A percentile compares a stretch with the other conserved stretches of the same genome.
These are phyloP conservation scores for Vicugna pacos DNA, from an alignment of 2,113 vertebrate genomes.

Conservation along the genomic window DNA sequence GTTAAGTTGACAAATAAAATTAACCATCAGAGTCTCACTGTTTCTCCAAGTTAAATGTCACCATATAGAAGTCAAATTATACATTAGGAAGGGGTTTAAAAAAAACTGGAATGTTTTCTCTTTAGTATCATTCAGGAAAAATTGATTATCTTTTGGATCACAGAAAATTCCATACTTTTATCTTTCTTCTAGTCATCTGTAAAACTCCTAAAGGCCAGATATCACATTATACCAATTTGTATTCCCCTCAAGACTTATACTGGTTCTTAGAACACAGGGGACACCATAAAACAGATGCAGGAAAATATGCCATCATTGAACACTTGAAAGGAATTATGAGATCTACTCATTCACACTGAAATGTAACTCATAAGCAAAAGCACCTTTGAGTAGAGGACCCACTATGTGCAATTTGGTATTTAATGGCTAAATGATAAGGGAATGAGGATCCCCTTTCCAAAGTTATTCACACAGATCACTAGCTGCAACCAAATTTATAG, in stretches of 20 bases:
- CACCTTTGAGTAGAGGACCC: neutral
- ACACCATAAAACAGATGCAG: neutral
- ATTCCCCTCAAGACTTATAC: neutral
- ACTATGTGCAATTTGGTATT: neutral
- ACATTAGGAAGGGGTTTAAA: neutral
- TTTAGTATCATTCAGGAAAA: conserved; percentile 9
- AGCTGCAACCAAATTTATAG: conserved; percentile 64
- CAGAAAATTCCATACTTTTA: neutral
- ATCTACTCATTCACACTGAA: neutral
- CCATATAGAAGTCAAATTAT: neutral
- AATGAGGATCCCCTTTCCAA: neutral
- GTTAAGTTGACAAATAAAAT: neutral
- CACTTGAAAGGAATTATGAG: neutral
- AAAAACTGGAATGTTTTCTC: neutral
- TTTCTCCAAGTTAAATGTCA: neutral
- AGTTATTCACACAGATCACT: conserved; percentile 34
- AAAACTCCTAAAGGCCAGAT: neutral
- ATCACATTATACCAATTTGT: neutral
- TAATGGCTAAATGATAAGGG: neutral
- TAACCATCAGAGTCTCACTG: neutral
- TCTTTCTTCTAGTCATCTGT: neutral
- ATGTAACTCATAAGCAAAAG: neutral
- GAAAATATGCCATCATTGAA: neutral
- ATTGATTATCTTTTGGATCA: neutral
- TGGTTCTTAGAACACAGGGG: neutral